These are phyloP conservation scores for Centropyge bicolor DNA, from an alignment of 2,797 vertebrate genomes.

Conservation along the genomic window DNA sequence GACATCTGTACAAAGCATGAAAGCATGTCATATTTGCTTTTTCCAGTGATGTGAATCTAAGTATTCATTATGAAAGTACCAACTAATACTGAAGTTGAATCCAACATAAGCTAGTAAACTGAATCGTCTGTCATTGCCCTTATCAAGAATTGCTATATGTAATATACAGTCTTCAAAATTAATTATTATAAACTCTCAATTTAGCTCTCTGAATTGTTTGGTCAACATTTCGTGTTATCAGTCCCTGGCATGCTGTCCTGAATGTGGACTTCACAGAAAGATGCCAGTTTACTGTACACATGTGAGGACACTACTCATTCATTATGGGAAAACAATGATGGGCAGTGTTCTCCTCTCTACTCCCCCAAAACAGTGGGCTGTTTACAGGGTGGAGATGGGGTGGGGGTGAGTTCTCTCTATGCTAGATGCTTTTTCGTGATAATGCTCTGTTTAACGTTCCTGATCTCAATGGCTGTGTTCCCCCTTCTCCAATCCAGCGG, in stretches of 20 bases:
- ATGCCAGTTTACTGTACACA: constrained; percentile 65
- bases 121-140: neutral
- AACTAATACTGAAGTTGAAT: constrained; percentile 11
- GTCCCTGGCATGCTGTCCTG: constrained; percentile 30
- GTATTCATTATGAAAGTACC: constrained; percentile 28
- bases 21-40: constrained; percentile 1
- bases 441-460: constrained; percentile 72
- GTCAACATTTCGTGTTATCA: constrained; percentile 34
- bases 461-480: constrained; percentile 68
- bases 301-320: constrained; percentile 73
- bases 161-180: neutral
- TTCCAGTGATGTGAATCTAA: neutral
- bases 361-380: constrained; percentile 75
- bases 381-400: constrained; percentile 66
- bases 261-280: constrained; percentile 63
- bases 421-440: constrained; percentile 77
- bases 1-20: constrained; percentile 17
- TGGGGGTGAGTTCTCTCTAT: constrained; percentile 61
- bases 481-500: constrained; percentile 69
- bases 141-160: neutral
- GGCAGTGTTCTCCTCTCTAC: constrained; percentile 76
- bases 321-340: constrained; percentile 79
- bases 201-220: constrained; percentile 50
- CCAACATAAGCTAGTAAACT: neutral
- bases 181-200: constrained; percentile 14